Base-by-base conservation (phyloP, 2,888 invertebrate species). In the Calephelis perditalis region DNA sequence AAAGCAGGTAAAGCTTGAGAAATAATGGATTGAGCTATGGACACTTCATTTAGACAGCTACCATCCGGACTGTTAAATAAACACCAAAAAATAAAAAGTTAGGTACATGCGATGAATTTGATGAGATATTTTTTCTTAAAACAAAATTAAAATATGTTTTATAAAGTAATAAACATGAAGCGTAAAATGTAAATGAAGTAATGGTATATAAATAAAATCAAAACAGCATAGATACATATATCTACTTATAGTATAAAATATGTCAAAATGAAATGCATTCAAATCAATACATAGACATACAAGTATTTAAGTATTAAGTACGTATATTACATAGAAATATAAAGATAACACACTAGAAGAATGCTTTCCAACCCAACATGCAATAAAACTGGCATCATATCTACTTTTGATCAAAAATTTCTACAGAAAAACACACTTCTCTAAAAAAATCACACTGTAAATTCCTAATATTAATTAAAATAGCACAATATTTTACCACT, bases 21-120 rank as follows among this genome's bases (percentile, higher is more conserved):
- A 78, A 91, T 90, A 63, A 91, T 91, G n/a, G 91, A 90, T 70
- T 91, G 91, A 62, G 91, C 89, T 71, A 91, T 91, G 52, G 91
- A 91, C 63, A 89, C 84, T 73, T 91, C 91, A 68, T 87, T 91
- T 76, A 90, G 67, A 79, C 90, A 90, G 88, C 89, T 90, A 84
- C 90, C 90, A 68, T 90, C 90, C 73, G 90, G 90, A 82, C 90
- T 90, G 76, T 73, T 67, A 67, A 73, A 70, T 68, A 67, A 74
- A 77, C 68, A 78, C 73, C 68, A 70, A 74, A 77, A 64, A 68
- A 69, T 69, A 73, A 64, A 65, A 67, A 62, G 70, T 77, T 78
- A 78, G 70, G 70, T 63, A 66, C 74, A 76, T 76, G 73, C 76
- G 67, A 71, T 75, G 73, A 68, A 47, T 63, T 54, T 55, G 58